Evolutionary conservation across 2,888 invertebrate species (phyloP).

Genomic region (Eristalis tenax): DNA sequence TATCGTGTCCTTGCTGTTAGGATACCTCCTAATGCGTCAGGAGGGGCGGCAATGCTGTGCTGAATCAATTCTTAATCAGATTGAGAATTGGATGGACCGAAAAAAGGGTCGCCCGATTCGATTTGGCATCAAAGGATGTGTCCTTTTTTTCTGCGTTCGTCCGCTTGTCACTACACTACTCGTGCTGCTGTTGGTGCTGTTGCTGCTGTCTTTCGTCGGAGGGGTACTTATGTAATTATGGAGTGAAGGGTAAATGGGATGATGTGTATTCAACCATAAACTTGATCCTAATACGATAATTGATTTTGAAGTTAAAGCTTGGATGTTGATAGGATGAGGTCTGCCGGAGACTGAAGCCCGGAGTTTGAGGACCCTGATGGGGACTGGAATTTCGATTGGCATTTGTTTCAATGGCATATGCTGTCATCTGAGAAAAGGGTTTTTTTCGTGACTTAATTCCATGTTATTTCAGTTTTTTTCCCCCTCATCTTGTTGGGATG

Average conservation of each 20-base stretch:
- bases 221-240: slow-evolving; percentile 67
- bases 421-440: slow-evolving; percentile 36
- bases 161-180: slow-evolving; percentile 4
- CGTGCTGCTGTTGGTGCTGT: neutral
- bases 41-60: slow-evolving; percentile 2
- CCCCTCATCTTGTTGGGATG: neutral
- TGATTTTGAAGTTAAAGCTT: slow-evolving; percentile 68
- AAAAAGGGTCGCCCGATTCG: slow-evolving; percentile 57
- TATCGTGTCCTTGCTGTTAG: slow-evolving; percentile 66
- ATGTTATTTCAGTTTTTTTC: neutral
- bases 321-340: neutral
- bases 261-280: slow-evolving; percentile 59
- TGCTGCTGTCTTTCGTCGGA: neutral
- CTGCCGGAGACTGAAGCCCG: neutral
- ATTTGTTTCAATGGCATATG: slow-evolving; percentile 27
- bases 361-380: neutral
- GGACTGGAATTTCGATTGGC: neutral
- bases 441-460: neutral
- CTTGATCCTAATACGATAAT: slow-evolving; percentile 69
- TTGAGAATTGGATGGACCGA: slow-evolving; percentile 63
- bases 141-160: slow-evolving; percentile 21
- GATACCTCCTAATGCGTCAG: slow-evolving; percentile 33
- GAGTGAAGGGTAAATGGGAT: slow-evolving; percentile 53
- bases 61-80: slow-evolving; percentile 69
- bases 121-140: slow-evolving; percentile 54